phyloP scores from a whole-genome alignment of 1,140 invertebrate genomes.

The Drosophila athabasca region DNA sequence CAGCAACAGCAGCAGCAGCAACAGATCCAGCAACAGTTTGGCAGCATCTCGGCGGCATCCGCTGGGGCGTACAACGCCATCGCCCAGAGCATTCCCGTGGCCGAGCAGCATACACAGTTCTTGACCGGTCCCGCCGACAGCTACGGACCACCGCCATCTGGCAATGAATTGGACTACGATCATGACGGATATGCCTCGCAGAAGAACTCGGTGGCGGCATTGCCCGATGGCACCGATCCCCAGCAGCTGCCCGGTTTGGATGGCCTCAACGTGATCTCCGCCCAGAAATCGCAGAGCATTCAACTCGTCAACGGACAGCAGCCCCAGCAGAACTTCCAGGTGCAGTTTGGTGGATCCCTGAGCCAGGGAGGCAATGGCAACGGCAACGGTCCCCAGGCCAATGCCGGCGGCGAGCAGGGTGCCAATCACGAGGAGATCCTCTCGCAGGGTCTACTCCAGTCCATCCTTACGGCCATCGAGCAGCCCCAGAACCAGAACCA shows the following conservation, averaged over 20 bases:
- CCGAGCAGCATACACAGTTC: constrained; percentile 83
- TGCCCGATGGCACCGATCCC: constrained; percentile 70
- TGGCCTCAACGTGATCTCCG: constrained; percentile 85
- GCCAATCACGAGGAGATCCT: constrained; percentile 89
- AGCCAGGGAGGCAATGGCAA: constrained; percentile 8
- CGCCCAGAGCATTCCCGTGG: constrained; percentile 76
- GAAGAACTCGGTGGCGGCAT: constrained; percentile 57
- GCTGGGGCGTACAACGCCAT: constrained; percentile 68
- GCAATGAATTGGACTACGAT: constrained; percentile 66
- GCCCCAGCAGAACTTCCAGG: constrained; percentile 86
- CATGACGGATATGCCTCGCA: constrained; percentile 74
- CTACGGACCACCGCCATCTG: constrained; percentile 72
- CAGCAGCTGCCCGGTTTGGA: constrained; percentile 70
- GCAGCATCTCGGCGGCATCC: constrained; percentile 50
- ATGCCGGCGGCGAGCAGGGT: constrained; percentile 22
- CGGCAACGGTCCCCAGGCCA: neutral
- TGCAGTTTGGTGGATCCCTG: constrained; percentile 88
- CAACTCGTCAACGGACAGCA: constrained; percentile 85
- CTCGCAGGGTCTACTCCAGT: constrained; percentile 90
- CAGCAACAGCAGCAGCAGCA: constrained; percentile 61
- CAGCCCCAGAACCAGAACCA: constrained; percentile 83
- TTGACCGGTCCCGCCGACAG: constrained; percentile 53
- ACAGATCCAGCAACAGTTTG: constrained; percentile 39
- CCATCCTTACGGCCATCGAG: constrained; percentile 90
- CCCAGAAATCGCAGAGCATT: constrained; percentile 75